Conservation (phyloP, 2,888 invertebrate genomes). For the Euphydryas editha region DNA sequence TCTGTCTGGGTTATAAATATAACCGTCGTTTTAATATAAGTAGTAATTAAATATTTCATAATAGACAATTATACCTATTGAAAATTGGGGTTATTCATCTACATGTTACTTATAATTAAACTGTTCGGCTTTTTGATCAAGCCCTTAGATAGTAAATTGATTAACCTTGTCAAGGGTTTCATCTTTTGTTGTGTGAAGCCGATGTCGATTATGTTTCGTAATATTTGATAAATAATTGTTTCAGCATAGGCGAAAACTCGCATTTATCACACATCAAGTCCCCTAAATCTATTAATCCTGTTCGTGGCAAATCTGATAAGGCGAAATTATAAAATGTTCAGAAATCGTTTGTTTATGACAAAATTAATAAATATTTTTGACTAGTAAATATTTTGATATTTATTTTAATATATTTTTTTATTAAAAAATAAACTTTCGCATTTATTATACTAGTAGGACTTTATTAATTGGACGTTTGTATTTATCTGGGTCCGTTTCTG, state of each 20-base stretch:
- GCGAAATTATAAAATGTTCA: neutral
- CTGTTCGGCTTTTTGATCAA: neutral
- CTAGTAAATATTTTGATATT: too few relatives aligned
- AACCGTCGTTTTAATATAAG: too few relatives aligned
- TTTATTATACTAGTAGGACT: too few relatives aligned
- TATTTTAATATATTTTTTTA: too few relatives aligned
- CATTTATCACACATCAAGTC: neutral
- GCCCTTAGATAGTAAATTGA: neutral
- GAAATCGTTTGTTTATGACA: too few relatives aligned
- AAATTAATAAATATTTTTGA: neutral
- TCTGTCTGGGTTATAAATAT: too few relatives aligned
- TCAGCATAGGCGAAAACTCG: neutral
- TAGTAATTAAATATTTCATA: neutral
- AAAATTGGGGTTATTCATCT: neutral
- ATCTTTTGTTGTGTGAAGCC: neutral
- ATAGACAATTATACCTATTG: neutral
- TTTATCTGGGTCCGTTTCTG: too few relatives aligned
- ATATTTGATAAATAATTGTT: constrained; percentile 3
- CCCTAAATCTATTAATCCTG: neutral
- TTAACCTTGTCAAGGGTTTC: neutral
- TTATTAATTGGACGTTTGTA: too few relatives aligned
- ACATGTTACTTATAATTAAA: neutral
- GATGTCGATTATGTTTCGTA: neutral
- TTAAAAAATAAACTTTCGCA: too few relatives aligned
- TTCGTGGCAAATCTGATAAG: neutral